These are phyloP conservation scores for Okapia johnstoni DNA, from an alignment of 2,113 vertebrate genomes.

Conservation along the genomic window DNA sequence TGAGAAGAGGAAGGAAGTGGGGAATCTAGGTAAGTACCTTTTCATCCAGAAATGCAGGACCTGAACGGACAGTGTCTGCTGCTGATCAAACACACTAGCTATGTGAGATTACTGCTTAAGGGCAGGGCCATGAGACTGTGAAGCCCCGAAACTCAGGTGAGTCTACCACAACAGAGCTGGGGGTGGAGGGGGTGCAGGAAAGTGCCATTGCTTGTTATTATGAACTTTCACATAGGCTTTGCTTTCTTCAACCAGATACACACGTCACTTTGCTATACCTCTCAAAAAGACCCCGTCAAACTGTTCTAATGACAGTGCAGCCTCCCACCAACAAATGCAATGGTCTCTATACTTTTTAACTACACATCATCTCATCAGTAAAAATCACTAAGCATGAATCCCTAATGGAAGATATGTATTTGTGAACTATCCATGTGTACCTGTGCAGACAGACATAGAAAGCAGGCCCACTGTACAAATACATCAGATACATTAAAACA, in stretches of 20 bases:
- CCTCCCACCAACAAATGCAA: neutral
- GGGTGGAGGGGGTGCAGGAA: accelerated
- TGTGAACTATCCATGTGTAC: accelerated
- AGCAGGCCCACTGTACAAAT: neutral
- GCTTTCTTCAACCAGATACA: too few relatives aligned
- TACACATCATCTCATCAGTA: accelerated
- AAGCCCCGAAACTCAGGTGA: accelerated
- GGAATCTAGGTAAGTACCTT: accelerated
- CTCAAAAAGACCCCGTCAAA: neutral
- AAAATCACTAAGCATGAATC: neutral
- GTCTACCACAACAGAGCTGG: accelerated
- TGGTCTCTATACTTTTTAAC: neutral
- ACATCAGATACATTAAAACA: accelerated
- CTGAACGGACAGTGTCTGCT: accelerated
- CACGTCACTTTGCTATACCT: accelerated
- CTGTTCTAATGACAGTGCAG: neutral
- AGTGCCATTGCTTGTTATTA: accelerated
- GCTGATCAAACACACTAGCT: neutral
- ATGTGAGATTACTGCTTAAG: accelerated
- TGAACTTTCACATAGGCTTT: accelerated
- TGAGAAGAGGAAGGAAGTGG: neutral
- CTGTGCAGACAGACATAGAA: neutral
- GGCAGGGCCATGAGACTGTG: neutral
- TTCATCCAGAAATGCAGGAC: neutral
- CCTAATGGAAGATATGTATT: accelerated